phyloP scores from a whole-genome alignment of 2,888 invertebrate species.

The Rhorus exstirpatorius region DNA sequence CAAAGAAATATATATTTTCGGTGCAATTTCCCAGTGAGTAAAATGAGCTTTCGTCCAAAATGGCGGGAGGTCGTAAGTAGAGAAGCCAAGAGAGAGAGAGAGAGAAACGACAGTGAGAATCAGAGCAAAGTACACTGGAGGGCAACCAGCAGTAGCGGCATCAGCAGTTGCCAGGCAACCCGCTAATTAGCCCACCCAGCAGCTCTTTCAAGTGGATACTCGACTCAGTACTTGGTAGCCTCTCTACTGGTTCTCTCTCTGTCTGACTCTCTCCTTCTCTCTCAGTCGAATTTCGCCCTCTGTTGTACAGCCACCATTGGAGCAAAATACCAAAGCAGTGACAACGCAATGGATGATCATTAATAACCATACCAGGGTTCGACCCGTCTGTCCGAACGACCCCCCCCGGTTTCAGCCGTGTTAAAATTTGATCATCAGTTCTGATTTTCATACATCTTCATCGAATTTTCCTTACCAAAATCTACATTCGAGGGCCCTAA shows the following conservation, averaged over 20 bases:
- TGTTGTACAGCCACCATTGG: conserved; percentile 31
- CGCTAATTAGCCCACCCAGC: conserved; percentile 86
- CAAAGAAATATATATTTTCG: not conserved
- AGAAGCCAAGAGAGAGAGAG: conserved; percentile 44
- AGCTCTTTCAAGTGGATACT: conserved; percentile 86
- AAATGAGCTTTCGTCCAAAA: conserved; percentile 29
- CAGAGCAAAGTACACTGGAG: conserved; percentile 67
- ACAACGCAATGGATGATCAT: conserved; percentile 75
- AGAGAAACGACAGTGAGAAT: conserved; percentile 61
- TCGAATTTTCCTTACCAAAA: too few species aligned
- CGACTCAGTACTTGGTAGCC: conserved; percentile 83
- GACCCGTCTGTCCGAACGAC: conserved; percentile 10
- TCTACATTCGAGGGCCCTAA: too few species aligned
- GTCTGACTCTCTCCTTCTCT: conserved; percentile 69
- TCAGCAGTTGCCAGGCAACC: conserved; percentile 85
- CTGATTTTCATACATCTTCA: too few species aligned
- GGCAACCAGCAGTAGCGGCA: conserved; percentile 56
- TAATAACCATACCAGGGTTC: conserved; percentile 69
- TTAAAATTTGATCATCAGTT: too few species aligned
- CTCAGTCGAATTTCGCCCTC: conserved; percentile 60
- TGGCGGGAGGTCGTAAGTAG: conserved; percentile 28
- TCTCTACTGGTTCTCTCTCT: conserved; percentile 73
- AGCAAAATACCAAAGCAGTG: conserved; percentile 70
- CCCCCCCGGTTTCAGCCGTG: too few species aligned
- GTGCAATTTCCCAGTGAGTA: not conserved